Conservation (phyloP, 1,140 invertebrate species). For the Eufriesea mexicana region DNA sequence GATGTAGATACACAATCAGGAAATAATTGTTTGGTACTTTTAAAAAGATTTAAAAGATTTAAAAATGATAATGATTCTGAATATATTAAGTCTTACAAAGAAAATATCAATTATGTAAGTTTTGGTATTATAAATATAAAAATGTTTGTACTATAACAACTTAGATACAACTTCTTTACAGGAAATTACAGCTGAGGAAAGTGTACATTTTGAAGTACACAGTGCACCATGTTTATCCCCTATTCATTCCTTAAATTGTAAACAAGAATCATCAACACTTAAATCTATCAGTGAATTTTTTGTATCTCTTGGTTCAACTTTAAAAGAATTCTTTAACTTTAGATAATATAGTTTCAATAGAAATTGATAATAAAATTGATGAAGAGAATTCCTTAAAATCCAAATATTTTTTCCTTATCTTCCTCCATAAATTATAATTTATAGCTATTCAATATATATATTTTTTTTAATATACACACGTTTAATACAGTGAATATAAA, state of each 20-base stretch:
- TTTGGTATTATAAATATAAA: neutral
- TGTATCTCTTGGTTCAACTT: constrained; percentile 50
- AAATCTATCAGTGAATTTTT: constrained; percentile 59
- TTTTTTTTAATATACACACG: no score
- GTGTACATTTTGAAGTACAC: constrained; percentile 1
- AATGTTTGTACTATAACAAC: neutral
- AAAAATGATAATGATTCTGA: constrained; percentile 38
- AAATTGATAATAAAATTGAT: neutral
- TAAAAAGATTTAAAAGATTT: constrained; percentile 61
- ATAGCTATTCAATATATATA: no score
- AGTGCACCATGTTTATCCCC: neutral
- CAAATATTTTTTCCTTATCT: neutral
- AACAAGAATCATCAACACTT: constrained; percentile 44
- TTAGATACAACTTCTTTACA: constrained; percentile 32
- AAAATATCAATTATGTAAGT: constrained; percentile 49
- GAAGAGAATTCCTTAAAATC: neutral
- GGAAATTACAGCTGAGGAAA: constrained; percentile 37
- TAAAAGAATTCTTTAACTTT: constrained; percentile 62
- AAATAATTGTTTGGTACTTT: constrained; percentile 59
- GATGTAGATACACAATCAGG: constrained; percentile 48
- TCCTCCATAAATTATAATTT: neutral
- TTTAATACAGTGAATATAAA: no score
- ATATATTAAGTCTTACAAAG: constrained; percentile 14
- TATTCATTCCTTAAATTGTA: neutral
- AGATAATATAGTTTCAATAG: constrained; percentile 25